Percentiles rank a stretch among this genome's conserved stretches.
These are phyloP conservation scores for Sinocyclocheilus anophthalmus DNA, from an alignment of 2,113 vertebrate species.

Conservation along the genomic window DNA sequence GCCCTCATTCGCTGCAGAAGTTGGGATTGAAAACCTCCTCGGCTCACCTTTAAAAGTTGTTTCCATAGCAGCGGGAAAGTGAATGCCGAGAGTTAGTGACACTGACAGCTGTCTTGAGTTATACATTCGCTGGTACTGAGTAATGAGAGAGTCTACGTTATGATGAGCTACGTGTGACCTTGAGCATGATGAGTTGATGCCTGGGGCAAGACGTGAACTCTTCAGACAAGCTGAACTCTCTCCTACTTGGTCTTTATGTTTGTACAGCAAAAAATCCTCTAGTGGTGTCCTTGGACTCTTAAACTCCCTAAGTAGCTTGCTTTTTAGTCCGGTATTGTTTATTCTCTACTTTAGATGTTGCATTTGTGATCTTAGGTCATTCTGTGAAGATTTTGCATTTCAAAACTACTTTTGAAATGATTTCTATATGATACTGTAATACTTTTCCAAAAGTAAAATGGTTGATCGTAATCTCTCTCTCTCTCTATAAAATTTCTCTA, in stretches of 20 bases:
- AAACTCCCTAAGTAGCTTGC: background rate
- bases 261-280: background rate
- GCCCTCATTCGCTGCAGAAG: background rate
- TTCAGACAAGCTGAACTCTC: constrained; percentile 15
- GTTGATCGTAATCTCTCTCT: background rate
- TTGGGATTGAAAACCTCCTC: constrained; percentile 25
- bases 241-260: background rate
- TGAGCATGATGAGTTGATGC: constrained; percentile 18
- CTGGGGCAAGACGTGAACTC: background rate
- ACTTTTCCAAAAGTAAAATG: background rate
- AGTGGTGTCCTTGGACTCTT: constrained; percentile 17
- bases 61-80: constrained; percentile 42
- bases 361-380: background rate
- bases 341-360: background rate
- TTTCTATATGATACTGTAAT: background rate
- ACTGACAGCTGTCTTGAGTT: constrained; percentile 35
- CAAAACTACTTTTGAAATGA: background rate
- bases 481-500: background rate
- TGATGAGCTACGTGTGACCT: constrained; percentile 15
- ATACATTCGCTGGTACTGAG: constrained; percentile 9
- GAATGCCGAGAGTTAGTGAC: constrained; percentile 27
- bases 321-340: constrained; percentile 8
- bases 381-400: background rate
- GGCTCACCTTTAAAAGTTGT: constrained; percentile 31
- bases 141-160: constrained; percentile 24